Base-by-base conservation (phyloP, 2,113 vertebrate genomes). In the Theristicus caerulescens region DNA sequence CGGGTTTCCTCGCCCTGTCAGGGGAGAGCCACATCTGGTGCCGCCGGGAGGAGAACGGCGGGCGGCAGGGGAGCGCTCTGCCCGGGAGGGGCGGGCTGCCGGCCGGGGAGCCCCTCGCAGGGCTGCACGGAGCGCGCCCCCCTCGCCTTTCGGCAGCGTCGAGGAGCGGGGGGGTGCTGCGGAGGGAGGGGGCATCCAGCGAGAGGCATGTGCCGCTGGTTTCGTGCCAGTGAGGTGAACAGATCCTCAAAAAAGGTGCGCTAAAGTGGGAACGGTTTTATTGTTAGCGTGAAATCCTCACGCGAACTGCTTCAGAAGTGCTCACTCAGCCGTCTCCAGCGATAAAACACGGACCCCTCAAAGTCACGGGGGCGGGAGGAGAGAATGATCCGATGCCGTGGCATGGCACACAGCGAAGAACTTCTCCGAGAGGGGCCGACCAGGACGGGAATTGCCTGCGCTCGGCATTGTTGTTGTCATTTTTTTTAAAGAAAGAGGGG, bases 1-100 rank as follows among this genome's bases (percentile, higher is more conserved):
- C 40, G 95, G 97, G 81, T 94, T 89, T 82, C 93, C 80, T 94
- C 95, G 95, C 93, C 95, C 76, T 91, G 69, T 59, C 94, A 94
- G 31, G 71, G 80, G 78, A 62, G 32, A 82, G 95, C 92, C 97
- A 90, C 98, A 96, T 79, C 96, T 95, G 97, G 88, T 94, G 67
- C 85, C 87, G n/a, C 52, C 44, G 32, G 67, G 25, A 44, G 38
- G 2, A 26, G 47, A 8, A 9, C 11, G 29, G 49, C 10, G 16
- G 31, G 82, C 74, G 40, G 67, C 55, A 19, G 54, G 66, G 57
- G 14, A 70, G 42, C 51, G 18, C 57, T 38, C 51, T 55, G 79
- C n/a, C 55, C 52, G 0, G 46, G 52, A 40, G 66, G 58, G 77
- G 66, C 31, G 67, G 57, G 47, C 1, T 25, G n/a, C 69, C 80